Evolutionary conservation across 1,140 invertebrate genomes (phyloP), one percentile per base, ranked within the genome.

Genomic region (Nasonia giraulti): DNA sequence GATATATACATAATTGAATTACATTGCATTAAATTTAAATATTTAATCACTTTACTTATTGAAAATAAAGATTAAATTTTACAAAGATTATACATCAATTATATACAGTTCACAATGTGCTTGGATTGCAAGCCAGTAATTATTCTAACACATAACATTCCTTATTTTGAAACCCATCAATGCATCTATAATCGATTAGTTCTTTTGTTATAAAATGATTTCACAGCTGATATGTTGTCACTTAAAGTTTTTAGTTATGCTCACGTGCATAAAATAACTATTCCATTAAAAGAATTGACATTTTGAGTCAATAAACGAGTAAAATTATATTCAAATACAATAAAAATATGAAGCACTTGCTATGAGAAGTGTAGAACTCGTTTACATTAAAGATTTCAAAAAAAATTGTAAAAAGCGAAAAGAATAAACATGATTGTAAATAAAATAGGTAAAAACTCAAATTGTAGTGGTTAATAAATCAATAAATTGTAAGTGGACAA

Each of bases 1-100:
- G 44, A n/a, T 77, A 77, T 75, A 50, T 77, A 77, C 44, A 77
- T 27, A 77, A 50, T 77, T 77, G 12, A 23, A n/a, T 47, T 76
- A 50, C 40, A 76, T 47, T 27, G 27, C 27, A 27, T 27, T 27
- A 27, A 27, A 27, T 27, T 47, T 47, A 76, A 76, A 23, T 50
- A 76, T 76, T 76, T 76, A 10, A 23, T 17, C 2, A 14, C 7
- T 77, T 77, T 50, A 77, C 7, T 27, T 23, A 20, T 44, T 44
- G 44, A 10, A 75, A 75, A 75, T n/a, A 17, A 62, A 62, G 7
- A 62, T 62, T 20, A n/a, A 62, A 62, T 62, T 20, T 62, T 62
- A 62, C 55, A 62, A 62, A 62, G 55, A 62, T 62, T 20, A 62
- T 50, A 77, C 44, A 77, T 50, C 23, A 77, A 50, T 62, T 77